Percentiles rank a stretch among this genome's conserved stretches.
Conservation (phyloP, 2,888 invertebrate genomes). For the Lordiphosa fenestrarum region DNA sequence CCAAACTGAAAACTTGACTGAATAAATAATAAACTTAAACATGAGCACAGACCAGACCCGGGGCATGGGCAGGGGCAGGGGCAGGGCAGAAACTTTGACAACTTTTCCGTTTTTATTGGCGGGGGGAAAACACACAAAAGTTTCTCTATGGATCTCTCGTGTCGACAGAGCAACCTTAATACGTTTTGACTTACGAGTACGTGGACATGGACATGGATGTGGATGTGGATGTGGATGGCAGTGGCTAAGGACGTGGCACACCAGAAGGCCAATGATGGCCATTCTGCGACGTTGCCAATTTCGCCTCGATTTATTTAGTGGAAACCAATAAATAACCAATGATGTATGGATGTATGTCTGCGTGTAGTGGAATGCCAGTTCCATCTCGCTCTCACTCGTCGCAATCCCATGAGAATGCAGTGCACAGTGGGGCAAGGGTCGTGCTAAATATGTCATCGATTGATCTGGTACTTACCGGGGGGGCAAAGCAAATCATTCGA, state of each 20-base stretch:
- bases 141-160: constrained; percentile 8
- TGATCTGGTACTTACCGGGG: too few relatives aligned
- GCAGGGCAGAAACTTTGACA: constrained; percentile 45
- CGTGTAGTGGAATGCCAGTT: not conserved
- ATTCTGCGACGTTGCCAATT: constrained; percentile 73
- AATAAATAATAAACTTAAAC: constrained; percentile 64
- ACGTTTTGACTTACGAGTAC: constrained; percentile 22
- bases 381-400: constrained; percentile 5
- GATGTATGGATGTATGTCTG: constrained; percentile 46
- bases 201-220: constrained; percentile 12
- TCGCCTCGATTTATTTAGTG: constrained; percentile 72
- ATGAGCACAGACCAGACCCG: constrained; percentile 8
- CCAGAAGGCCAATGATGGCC: constrained; percentile 66
- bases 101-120: constrained; percentile 31
- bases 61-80: not conserved
- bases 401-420: constrained; percentile 14
- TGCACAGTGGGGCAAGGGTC: constrained; percentile 1
- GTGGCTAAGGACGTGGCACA: constrained; percentile 2
- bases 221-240: constrained; percentile 3
- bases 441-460: too few relatives aligned
- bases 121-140: constrained; percentile 9
- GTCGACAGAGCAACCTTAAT: constrained; percentile 13
- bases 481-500: too few relatives aligned
- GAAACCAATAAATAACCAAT: constrained; percentile 74
- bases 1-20: constrained; percentile 61